A percentile compares a stretch with the other conserved stretches of the same genome.
Evolutionary conservation across 2,888 invertebrate genomes (phyloP).

Genomic region (Masnerella sp.): DNA sequence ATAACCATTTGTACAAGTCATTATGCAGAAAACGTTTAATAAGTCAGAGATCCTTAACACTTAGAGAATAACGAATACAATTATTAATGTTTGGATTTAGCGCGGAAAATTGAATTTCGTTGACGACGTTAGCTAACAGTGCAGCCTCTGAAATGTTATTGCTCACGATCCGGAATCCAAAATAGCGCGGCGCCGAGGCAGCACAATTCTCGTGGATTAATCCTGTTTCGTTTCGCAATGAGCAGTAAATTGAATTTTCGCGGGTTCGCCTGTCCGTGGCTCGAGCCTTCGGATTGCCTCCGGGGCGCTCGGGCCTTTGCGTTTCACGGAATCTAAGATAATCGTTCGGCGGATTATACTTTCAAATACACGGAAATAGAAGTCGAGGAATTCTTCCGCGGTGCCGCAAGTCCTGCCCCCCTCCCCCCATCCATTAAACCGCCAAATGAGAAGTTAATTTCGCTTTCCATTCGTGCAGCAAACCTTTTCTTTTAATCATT

Average conservation of each 20-base stretch:
- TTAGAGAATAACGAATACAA: slow-evolving; percentile 32
- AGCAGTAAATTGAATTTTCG: slow-evolving; percentile 59
- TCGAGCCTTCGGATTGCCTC: slow-evolving; percentile 37
- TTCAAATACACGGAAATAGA: slow-evolving; percentile 53
- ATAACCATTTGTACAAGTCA: no score
- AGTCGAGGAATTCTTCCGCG: slow-evolving; percentile 22
- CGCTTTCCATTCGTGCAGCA: background rate
- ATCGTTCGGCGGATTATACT: slow-evolving; percentile 55
- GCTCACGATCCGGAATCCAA: slow-evolving; percentile 43
- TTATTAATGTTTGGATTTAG: slow-evolving; percentile 36
- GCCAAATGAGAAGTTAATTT: slow-evolving; percentile 12
- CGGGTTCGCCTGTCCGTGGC: slow-evolving; percentile 51
- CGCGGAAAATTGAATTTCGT: slow-evolving; percentile 38
- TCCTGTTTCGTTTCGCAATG: slow-evolving; percentile 57
- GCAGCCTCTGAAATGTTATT: slow-evolving; percentile 45
- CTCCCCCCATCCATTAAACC: slow-evolving; percentile 16
- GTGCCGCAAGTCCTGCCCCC: background rate
- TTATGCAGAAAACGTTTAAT: no score
- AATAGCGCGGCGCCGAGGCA: slow-evolving; percentile 36
- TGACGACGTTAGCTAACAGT: slow-evolving; percentile 35
- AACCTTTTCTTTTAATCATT: no score
- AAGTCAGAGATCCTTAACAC: slow-evolving; percentile 11
- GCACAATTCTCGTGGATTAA: slow-evolving; percentile 48
- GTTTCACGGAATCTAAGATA: slow-evolving; percentile 54
- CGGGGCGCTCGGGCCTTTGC: slow-evolving; percentile 18